These are phyloP conservation scores for Pangasius larnaudii DNA, from an alignment of 2,797 vertebrate species.

Conservation along the genomic window DNA sequence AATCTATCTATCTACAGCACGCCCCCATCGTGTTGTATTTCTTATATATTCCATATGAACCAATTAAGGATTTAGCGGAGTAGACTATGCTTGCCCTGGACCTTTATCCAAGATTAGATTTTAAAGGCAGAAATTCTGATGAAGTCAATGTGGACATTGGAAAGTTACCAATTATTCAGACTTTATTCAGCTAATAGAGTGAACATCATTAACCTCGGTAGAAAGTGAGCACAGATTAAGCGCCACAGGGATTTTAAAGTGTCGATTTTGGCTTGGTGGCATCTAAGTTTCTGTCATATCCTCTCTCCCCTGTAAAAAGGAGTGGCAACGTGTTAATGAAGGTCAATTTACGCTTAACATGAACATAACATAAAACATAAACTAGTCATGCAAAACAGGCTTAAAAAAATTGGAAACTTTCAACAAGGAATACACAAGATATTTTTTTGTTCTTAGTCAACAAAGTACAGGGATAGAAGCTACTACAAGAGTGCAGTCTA, in stretches of 20 bases:
- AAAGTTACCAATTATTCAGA: constrained; percentile 62
- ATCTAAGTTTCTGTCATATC: constrained; percentile 14
- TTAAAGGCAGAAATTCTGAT: not conserved
- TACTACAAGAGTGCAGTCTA: not conserved
- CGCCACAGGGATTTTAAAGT: constrained; percentile 3
- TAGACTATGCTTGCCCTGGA: not conserved
- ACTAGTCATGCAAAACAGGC: not conserved
- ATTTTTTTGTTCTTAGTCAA: not conserved
- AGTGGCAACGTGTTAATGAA: not conserved
- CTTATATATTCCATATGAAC: not conserved
- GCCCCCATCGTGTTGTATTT: not conserved
- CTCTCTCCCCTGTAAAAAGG: not conserved
- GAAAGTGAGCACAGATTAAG: constrained; percentile 16
- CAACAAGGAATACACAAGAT: not conserved
- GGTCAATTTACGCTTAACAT: constrained; percentile 1
- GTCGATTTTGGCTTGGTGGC: constrained; percentile 2
- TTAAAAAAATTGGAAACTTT: not conserved
- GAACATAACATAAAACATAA: constrained; percentile 7
- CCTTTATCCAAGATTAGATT: not conserved
- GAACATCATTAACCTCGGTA: constrained; percentile 27
- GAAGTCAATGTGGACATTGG: not conserved
- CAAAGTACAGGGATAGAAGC: not conserved
- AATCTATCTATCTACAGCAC: not conserved
- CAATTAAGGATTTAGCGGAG: not conserved
- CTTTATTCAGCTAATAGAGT: constrained; percentile 12